Percentiles rank a stretch among this genome's conserved stretches.
Conservation (phyloP, 2,888 invertebrate species). For the Eristalis intricaria region DNA sequence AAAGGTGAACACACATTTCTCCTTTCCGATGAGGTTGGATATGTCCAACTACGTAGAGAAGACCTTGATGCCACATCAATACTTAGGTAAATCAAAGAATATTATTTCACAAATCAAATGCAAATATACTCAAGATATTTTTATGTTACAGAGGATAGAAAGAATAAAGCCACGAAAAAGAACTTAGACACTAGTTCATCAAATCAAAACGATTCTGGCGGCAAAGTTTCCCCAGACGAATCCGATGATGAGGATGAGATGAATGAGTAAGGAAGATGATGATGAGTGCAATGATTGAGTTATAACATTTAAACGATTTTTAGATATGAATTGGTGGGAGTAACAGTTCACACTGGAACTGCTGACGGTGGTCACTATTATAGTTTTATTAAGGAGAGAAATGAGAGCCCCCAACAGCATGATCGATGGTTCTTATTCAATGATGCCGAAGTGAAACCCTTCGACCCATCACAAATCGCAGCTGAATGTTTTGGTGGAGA, state of each 20-base stretch:
- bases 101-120: neutral
- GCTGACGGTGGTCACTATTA: slow-evolving; percentile 99
- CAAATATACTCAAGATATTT: neutral
- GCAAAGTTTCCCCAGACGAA: slow-evolving; percentile 51
- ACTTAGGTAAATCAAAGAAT: slow-evolving; percentile 84
- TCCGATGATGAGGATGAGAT: slow-evolving; percentile 85
- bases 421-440: slow-evolving; percentile 97
- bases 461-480: slow-evolving; percentile 96
- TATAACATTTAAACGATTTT: neutral
- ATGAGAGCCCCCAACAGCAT: slow-evolving; percentile 84
- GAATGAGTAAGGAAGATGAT: slow-evolving; percentile 84
- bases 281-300: neutral
- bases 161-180: slow-evolving; percentile 76
- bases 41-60: slow-evolving; percentile 98
- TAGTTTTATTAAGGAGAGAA: slow-evolving; percentile 95
- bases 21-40: slow-evolving; percentile 94
- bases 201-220: slow-evolving; percentile 59
- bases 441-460: slow-evolving; percentile 96
- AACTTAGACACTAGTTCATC: slow-evolving; percentile 73
- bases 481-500: slow-evolving; percentile 98
- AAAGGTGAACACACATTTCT: slow-evolving; percentile 98
- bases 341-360: slow-evolving; percentile 98
- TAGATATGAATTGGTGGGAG: slow-evolving; percentile 92
- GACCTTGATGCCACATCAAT: slow-evolving; percentile 94
- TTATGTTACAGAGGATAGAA: slow-evolving; percentile 84